Evolutionary conservation across 2,888 invertebrate species (phyloP).

Genomic region (Pasiphila rectangulata): DNA sequence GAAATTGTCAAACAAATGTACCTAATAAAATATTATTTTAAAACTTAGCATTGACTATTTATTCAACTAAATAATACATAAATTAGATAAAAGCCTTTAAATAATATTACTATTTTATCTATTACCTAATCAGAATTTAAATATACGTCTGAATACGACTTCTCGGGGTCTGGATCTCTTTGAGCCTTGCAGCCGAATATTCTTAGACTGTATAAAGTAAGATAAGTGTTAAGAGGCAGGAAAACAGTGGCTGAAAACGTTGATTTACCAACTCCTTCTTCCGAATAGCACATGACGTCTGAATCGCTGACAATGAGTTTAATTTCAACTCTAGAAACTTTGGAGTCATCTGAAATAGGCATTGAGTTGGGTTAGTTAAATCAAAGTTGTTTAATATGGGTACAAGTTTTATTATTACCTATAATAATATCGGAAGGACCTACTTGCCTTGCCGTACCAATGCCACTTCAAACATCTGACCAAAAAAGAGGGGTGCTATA

Average conservation of each 20-base stretch:
- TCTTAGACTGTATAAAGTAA: slow-evolving; percentile 49
- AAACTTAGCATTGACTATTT: too few species aligned
- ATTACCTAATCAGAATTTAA: background rate
- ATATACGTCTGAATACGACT: background rate
- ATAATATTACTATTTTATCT: background rate
- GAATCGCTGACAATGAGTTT: slow-evolving; percentile 58
- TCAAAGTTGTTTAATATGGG: too few species aligned
- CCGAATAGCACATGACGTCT: slow-evolving; percentile 50
- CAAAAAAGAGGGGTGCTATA: too few species aligned
- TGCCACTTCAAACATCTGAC: too few species aligned
- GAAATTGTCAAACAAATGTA: too few species aligned
- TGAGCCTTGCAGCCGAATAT: slow-evolving; percentile 50
- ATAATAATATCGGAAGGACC: too few species aligned
- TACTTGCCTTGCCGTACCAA: too few species aligned
- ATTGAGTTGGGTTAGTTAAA: too few species aligned
- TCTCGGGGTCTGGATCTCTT: background rate
- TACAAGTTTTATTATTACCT: too few species aligned
- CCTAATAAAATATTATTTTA: too few species aligned
- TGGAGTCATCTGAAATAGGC: slow-evolving; percentile 34
- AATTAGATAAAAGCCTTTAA: too few species aligned
- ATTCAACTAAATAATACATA: too few species aligned
- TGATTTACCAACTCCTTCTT: slow-evolving; percentile 47
- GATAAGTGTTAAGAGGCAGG: slow-evolving; percentile 49
- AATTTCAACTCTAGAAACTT: slow-evolving; percentile 58
- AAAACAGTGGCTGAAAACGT: slow-evolving; percentile 55